Evolutionary conservation across 2,888 invertebrate genomes (phyloP), one percentile per base, ranked within the genome.

Genomic region (Sturmia bella): DNA sequence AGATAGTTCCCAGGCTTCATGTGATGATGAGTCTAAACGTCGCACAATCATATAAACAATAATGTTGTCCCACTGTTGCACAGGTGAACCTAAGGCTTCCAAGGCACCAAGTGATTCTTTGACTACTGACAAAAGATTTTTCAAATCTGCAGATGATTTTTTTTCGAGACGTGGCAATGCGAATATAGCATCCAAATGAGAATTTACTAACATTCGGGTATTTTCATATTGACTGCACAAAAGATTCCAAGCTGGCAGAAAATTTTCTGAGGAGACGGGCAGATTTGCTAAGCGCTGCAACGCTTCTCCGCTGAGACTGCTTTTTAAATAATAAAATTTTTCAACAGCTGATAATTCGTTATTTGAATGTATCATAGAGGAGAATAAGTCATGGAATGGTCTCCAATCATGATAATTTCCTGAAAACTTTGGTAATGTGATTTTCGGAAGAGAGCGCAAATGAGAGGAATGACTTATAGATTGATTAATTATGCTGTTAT

Each of bases 381-480:
- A 39, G 24, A 59, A 70, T 12, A 70, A 57, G 24, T 70, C 70
- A 12, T 59, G 70, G 24, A 70, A 70, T 12, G 59, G 70, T 9
- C 48, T 70, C 48, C 57, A 70, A 59, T 70, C 57, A 70, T 69
- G 69, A 32, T 69, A 69, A 69, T 27, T 56, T 13, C 69, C 68
- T 9, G 56, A 43, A 43, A 69, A 57, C 70, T 59, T 70, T 11
- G 56, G 70, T 48, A 70, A 5, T 0, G 48, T 70, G 9, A 70
- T 70, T 12, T 70, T 70, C 12, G 70, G 70, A 9, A 57, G 50
- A 21, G 37, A 70, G 0, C 70, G 48, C 21, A 70, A 6, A 50
- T 59, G 70, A n/a, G 39, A 39, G 7, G 69, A 69, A 7, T 39
- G 15, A 9, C n/a, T 56, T 2, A 32, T 69, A 15, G 45, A 56